Conservation (phyloP, 2,888 invertebrate species). For the Carterocephalus palaemon region DNA sequence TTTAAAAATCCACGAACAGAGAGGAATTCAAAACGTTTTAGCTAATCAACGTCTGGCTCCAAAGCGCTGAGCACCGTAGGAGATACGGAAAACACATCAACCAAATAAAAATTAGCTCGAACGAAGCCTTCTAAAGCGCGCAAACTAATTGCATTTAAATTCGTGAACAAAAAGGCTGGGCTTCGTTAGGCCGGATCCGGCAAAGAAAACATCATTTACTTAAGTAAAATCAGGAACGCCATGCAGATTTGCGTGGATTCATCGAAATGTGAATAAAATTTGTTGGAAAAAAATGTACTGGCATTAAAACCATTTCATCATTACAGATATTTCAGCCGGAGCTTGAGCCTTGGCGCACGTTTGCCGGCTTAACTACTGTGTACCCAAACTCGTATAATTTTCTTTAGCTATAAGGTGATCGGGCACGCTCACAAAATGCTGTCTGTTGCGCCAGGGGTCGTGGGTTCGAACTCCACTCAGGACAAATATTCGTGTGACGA, state of each 20-base stretch:
- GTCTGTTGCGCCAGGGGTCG: too few relatives aligned
- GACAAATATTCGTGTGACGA: too few relatives aligned
- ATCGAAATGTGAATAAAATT: slow-evolving; percentile 33
- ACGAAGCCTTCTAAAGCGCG: slow-evolving; percentile 48
- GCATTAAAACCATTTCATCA: too few relatives aligned
- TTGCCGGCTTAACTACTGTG: not conserved
- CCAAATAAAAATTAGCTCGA: slow-evolving; percentile 36
- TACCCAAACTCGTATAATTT: not conserved
- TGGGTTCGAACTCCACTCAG: too few relatives aligned
- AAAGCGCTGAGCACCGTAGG: slow-evolving; percentile 18
- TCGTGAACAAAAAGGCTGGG: slow-evolving; percentile 63
- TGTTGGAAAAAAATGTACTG: slow-evolving; percentile 5
- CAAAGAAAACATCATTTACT: slow-evolving; percentile 71
- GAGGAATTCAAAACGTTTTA: slow-evolving; percentile 15
- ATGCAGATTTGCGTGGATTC: slow-evolving; percentile 57
- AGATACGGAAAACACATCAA: slow-evolving; percentile 30
- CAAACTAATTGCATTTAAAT: slow-evolving; percentile 70
- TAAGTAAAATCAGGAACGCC: slow-evolving; percentile 54
- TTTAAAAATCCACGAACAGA: not conserved
- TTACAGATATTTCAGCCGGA: too few relatives aligned
- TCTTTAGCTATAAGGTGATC: not conserved
- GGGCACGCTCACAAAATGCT: too few relatives aligned
- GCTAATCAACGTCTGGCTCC: slow-evolving; percentile 23
- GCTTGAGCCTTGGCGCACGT: too few relatives aligned
- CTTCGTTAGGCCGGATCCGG: slow-evolving; percentile 69